A percentile compares a stretch with the other conserved stretches of the same genome.
Evolutionary conservation across 2,797 vertebrate species (phyloP).

Genomic region (Coreius guichenoti): DNA sequence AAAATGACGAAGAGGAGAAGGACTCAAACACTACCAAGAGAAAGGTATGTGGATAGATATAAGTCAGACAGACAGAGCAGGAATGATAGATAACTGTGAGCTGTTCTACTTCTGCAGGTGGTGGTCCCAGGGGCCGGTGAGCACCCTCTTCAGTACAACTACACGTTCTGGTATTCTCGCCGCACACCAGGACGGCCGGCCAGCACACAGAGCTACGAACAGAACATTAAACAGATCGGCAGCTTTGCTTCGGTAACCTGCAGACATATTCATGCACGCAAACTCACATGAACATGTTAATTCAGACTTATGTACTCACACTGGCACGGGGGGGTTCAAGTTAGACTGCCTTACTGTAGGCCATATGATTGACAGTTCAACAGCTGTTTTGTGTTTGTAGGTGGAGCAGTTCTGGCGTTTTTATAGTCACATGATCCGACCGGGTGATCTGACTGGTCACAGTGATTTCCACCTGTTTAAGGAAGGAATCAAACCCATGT

Average conservation of each 20-base stretch:
- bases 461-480: slow-evolving; percentile 89
- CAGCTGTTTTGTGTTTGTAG: slow-evolving; percentile 61
- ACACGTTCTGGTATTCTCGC: slow-evolving; percentile 87
- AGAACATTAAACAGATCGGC: slow-evolving; percentile 88
- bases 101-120: slow-evolving; percentile 64
- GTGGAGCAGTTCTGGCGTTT: slow-evolving; percentile 90
- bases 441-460: slow-evolving; percentile 86
- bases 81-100: background rate
- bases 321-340: background rate
- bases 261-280: background rate
- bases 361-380: slow-evolving; percentile 62
- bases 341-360: background rate
- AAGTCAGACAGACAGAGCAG: background rate
- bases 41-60: slow-evolving; percentile 67
- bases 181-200: slow-evolving; percentile 85
- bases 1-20: slow-evolving; percentile 78
- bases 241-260: slow-evolving; percentile 82
- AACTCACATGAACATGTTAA: slow-evolving; percentile 3
- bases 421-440: slow-evolving; percentile 88
- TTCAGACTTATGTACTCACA: background rate
- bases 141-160: slow-evolving; percentile 87
- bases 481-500: slow-evolving; percentile 89
- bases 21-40: slow-evolving; percentile 75
- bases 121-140: slow-evolving; percentile 81
- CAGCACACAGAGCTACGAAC: slow-evolving; percentile 87